These are phyloP conservation scores for Ctenopoma multispine DNA, from an alignment of 2,797 vertebrate genomes.

Conservation along the genomic window DNA sequence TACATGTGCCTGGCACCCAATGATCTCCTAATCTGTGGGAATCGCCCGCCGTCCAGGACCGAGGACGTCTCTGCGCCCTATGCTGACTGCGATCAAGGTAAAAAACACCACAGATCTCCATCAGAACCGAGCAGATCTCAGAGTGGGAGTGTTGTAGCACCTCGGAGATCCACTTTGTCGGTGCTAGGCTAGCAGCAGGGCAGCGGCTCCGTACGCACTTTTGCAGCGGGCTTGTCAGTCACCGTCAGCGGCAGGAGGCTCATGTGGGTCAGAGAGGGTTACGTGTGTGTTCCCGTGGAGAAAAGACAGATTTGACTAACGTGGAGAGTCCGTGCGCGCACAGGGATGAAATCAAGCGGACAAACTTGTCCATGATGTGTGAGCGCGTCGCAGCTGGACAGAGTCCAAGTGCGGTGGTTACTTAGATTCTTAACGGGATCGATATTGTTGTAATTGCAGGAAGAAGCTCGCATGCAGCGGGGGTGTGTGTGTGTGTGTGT, in stretches of 20 bases:
- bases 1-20: constrained; percentile 80
- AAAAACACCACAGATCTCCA: not conserved
- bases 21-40: constrained; percentile 77
- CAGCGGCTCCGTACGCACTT: constrained; percentile 70
- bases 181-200: constrained; percentile 64
- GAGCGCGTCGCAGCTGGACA: too few relatives aligned
- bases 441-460: too few relatives aligned
- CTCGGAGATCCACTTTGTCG: constrained; percentile 47
- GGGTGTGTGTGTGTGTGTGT: not conserved
- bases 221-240: constrained; percentile 67
- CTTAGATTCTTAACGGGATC: too few relatives aligned
- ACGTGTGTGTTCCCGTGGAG: constrained; percentile 20
- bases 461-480: too few relatives aligned
- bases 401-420: too few relatives aligned
- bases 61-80: constrained; percentile 77
- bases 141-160: constrained; percentile 48
- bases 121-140: not conserved
- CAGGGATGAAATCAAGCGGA: constrained; percentile 12
- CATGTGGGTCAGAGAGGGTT: constrained; percentile 51
- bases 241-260: constrained; percentile 33
- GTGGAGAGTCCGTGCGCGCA: constrained; percentile 10
- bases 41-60: constrained; percentile 68
- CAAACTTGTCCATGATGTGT: constrained; percentile 53
- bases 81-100: constrained; percentile 79
- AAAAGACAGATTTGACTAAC: not conserved